Percentiles rank a stretch among this genome's conserved stretches.
phyloP scores from a whole-genome alignment of 2,888 invertebrate species.

The Hemistola chrysoprasaria region DNA sequence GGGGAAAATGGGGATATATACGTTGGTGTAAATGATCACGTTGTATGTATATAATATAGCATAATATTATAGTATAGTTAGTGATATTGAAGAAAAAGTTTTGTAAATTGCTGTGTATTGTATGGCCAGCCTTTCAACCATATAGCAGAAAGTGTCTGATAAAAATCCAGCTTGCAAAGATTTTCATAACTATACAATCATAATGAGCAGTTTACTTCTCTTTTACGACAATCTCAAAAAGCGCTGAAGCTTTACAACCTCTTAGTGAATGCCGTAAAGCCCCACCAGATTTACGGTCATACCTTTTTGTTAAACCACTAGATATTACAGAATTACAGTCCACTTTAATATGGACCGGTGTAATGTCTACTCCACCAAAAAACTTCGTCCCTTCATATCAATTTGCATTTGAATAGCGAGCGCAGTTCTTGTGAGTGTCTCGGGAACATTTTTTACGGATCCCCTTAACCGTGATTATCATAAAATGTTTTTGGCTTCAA shows the following conservation, averaged over 20 bases:
- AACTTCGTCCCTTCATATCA: slow-evolving; percentile 51
- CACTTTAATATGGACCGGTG: slow-evolving; percentile 44
- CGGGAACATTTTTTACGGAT: slow-evolving; percentile 53
- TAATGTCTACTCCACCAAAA: slow-evolving; percentile 58
- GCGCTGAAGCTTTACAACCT: slow-evolving; percentile 45
- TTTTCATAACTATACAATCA: slow-evolving; percentile 27
- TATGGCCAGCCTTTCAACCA: no score
- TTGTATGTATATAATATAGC: no score
- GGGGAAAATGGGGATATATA: no score
- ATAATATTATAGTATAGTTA: no score
- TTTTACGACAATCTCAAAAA: slow-evolving; percentile 48
- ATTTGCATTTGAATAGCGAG: slow-evolving; percentile 62
- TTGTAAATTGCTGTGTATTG: no score
- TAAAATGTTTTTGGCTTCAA: slow-evolving; percentile 59
- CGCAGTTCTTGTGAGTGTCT: slow-evolving; percentile 45
- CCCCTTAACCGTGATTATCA: slow-evolving; percentile 55
- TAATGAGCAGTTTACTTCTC: slow-evolving; percentile 42
- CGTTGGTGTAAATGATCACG: no score
- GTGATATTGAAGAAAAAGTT: no score
- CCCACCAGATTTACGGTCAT: slow-evolving; percentile 43
- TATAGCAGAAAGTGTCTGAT: no score
- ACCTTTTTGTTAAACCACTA: slow-evolving; percentile 50
- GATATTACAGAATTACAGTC: slow-evolving; percentile 41
- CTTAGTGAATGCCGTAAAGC: slow-evolving; percentile 47
- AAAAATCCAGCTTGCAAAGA: slow-evolving; percentile 16